Percentiles rank a stretch among this genome's conserved stretches.
Conservation (phyloP, 2,113 vertebrate genomes). For the Muntiacus reevesi region DNA sequence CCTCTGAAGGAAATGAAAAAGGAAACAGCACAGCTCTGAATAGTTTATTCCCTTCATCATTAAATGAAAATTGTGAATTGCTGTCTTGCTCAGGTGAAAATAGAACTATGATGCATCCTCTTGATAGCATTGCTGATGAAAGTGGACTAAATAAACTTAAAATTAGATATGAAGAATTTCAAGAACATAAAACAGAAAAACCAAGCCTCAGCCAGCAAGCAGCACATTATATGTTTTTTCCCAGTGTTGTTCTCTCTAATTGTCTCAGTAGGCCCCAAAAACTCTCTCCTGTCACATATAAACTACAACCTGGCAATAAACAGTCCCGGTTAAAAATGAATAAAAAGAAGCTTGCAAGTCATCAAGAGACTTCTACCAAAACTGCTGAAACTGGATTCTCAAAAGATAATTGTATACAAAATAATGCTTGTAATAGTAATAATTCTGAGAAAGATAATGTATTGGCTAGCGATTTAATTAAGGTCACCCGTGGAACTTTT, state of each 20-base stretch:
- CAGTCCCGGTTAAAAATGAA: constrained; percentile 88
- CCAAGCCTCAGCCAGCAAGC: constrained; percentile 95
- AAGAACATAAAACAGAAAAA: constrained; percentile 94
- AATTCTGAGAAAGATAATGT: constrained; percentile 79
- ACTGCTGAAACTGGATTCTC: constrained; percentile 69
- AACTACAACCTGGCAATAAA: constrained; percentile 85
- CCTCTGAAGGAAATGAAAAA: constrained; percentile 87
- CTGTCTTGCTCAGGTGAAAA: constrained; percentile 80
- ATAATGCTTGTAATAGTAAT: constrained; percentile 77
- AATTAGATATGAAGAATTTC: constrained; percentile 98
- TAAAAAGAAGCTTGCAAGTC: constrained; percentile 85
- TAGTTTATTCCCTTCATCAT: constrained; percentile 79
- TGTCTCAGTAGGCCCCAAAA: constrained; percentile 93
- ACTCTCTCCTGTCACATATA: constrained; percentile 84
- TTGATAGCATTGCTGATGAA: constrained; percentile 85
- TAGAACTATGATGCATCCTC: constrained; percentile 80
- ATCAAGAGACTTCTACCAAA: constrained; percentile 74
- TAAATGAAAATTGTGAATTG: constrained; percentile 83
- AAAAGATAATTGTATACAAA: constrained; percentile 82
- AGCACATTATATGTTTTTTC: constrained; percentile 98
- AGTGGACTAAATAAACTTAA: constrained; percentile 94
- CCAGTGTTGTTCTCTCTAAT: constrained; percentile 98
- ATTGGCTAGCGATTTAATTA: constrained; percentile 79
- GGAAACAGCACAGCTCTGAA: constrained; percentile 80
- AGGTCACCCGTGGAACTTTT: constrained; percentile 78